Base-by-base conservation (phyloP, 2,113 vertebrate species). In the Smithornis capensis region DNA sequence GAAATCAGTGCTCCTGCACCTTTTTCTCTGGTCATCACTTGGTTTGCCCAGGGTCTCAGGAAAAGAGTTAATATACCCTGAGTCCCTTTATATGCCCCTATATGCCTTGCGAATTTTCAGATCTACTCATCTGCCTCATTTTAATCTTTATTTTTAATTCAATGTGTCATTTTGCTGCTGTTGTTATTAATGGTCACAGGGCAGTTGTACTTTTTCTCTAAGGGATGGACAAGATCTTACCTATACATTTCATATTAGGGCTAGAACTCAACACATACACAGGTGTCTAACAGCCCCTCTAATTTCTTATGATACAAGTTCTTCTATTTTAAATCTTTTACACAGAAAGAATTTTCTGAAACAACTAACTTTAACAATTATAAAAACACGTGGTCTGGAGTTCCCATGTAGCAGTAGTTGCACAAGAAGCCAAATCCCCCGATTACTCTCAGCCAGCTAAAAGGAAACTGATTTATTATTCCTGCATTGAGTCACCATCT, bases 11-110 rank as follows among this genome's bases (percentile, higher is more conserved):
- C 21, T 64, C 13, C 56, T 45, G 18, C 15, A 3, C 19, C 50
- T 62, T 1, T 0, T 81, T 65, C 52, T 64, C 25, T 7, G 19
- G 31, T n/a, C 0, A 0, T 47, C 4, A 1, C 21, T 55, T 31
- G 24, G 4, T 35, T 75, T 82, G 35, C 45, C 63, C 56, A 49
- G 37, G 31, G 44, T 25, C 87, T 70, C 37, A 28, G 69, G 23
- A 42, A 15, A n/a, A 52, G 6, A 21, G 21, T 35, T 25, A 12
- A 40, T 1, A 12, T 21, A 42, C 4, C 50, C 50, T 19, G 9
- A 5, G 22, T 18, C 8, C 64, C 38, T 70, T 50, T 31, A n/a
- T 3, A 25, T n/a, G n/a, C n/a, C n/a, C n/a, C n/a, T n/a, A n/a
- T n/a, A 31, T 22, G 5, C 57, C 49, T 63, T 37, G 23, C 2